Percentiles rank a stretch among this genome's conserved stretches.
These are phyloP conservation scores for Aphodius sticticus DNA, from an alignment of 2,888 invertebrate species.

Conservation along the genomic window DNA sequence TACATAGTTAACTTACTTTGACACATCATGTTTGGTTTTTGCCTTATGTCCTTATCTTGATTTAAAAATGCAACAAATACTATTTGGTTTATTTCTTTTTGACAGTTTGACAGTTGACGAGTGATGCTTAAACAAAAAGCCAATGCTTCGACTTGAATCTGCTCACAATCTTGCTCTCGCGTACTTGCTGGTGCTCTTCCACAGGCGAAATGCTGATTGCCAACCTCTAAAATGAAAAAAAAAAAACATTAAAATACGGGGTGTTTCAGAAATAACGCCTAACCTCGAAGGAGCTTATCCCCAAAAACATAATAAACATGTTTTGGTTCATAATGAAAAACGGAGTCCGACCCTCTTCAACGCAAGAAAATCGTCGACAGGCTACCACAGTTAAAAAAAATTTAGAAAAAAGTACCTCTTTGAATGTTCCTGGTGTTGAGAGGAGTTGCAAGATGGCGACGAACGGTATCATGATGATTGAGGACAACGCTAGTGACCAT, in stretches of 20 bases:
- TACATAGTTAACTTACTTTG: conserved; percentile 6
- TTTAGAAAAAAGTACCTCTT: conserved; percentile 64
- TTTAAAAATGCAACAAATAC: conserved; percentile 28
- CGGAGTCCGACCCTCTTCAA: background rate
- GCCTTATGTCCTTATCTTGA: background rate
- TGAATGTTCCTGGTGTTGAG: conserved; percentile 72
- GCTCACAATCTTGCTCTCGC: conserved; percentile 67
- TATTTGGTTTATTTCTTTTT: conserved; percentile 14
- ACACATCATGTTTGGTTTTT: conserved; percentile 8
- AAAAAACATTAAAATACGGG: background rate
- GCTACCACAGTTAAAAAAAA: background rate
- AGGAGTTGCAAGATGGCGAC: conserved; percentile 70
- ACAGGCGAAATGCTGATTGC: conserved; percentile 73
- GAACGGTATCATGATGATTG: conserved; percentile 76
- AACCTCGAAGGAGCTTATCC: background rate
- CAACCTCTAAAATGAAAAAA: conserved; percentile 64
- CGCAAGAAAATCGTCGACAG: background rate
- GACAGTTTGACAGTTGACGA: background rate
- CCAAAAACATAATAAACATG: background rate
- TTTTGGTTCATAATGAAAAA: background rate
- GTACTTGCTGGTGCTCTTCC: conserved; percentile 71
- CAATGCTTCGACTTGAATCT: conserved; percentile 73
- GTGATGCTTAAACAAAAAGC: conserved; percentile 67
- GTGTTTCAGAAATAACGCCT: background rate
- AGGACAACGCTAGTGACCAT: conserved; percentile 76